phyloP scores from a whole-genome alignment of 2,888 invertebrate species.

The Lasius platythorax region DNA sequence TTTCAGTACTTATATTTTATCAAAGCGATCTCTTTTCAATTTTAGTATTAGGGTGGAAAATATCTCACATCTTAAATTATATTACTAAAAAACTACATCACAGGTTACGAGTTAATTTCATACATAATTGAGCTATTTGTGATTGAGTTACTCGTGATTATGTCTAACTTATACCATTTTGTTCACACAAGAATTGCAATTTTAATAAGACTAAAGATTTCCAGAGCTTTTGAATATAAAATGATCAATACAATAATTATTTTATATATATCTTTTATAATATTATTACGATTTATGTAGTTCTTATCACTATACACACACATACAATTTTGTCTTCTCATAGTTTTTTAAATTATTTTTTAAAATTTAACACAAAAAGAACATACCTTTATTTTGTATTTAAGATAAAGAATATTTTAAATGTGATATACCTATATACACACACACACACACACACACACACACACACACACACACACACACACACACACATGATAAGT shows the following conservation, averaged over 20 bases:
- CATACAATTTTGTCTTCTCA: no score
- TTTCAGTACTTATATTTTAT: neutral
- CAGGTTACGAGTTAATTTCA: constrained; percentile 13
- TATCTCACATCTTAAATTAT: neutral
- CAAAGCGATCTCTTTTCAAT: neutral
- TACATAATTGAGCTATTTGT: neutral
- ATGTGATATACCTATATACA: neutral
- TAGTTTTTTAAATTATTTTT: neutral
- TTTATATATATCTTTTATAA: neutral
- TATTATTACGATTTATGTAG: neutral
- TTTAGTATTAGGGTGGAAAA: constrained; percentile 9
- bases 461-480: no score
- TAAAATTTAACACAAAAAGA: neutral
- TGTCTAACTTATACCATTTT: neutral
- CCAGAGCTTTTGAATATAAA: neutral
- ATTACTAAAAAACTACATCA: neutral
- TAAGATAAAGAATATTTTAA: constrained; percentile 7
- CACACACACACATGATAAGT: neutral
- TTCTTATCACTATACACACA: neutral
- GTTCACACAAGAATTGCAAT: neutral
- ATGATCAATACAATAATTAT: neutral
- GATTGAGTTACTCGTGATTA: neutral
- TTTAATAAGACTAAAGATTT: neutral
- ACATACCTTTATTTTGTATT: neutral
- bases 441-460: no score